A percentile compares a stretch with the other conserved stretches of the same genome.
Evolutionary conservation across 2,797 vertebrate species (phyloP).

Genomic region (Morelia viridis): DNA sequence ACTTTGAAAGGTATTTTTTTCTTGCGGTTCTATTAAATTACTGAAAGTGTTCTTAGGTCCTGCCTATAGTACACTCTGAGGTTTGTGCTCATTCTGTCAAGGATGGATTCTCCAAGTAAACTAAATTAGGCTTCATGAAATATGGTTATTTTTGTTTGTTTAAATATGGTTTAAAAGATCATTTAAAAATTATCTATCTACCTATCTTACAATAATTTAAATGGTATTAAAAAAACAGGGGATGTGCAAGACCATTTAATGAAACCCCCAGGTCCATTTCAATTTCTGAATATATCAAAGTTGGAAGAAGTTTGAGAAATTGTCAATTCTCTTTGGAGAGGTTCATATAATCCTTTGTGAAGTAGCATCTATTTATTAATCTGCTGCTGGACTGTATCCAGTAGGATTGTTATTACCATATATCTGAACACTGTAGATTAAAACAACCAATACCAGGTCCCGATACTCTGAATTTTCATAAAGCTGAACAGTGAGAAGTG

Average conservation of each 20-base stretch:
- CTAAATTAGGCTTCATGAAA: not conserved
- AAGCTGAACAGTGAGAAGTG: not conserved
- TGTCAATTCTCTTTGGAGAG: not conserved
- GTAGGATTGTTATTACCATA: not conserved
- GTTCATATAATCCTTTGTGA: not conserved
- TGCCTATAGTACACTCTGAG: not conserved
- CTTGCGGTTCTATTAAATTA: not conserved
- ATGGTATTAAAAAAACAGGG: not conserved
- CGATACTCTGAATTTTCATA: not conserved
- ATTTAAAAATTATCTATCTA: too few species aligned
- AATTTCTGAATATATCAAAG: not conserved
- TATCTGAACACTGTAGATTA: not conserved
- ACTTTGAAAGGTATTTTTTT: not conserved
- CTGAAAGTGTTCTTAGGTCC: not conserved
- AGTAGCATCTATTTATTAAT: not conserved
- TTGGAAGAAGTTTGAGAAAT: not conserved
- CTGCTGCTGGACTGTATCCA: not conserved
- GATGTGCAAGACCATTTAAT: not conserved
- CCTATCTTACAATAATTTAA: not conserved
- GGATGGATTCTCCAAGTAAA: not conserved
- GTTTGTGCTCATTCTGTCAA: constrained; percentile 22
- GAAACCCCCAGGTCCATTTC: not conserved
- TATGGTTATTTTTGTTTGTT: not conserved
- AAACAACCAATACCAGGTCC: not conserved
- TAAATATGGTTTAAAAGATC: constrained; percentile 1